Evolutionary conservation across 2,888 invertebrate species (phyloP).

Genomic region (Thysanoteuthis rhombus): DNA sequence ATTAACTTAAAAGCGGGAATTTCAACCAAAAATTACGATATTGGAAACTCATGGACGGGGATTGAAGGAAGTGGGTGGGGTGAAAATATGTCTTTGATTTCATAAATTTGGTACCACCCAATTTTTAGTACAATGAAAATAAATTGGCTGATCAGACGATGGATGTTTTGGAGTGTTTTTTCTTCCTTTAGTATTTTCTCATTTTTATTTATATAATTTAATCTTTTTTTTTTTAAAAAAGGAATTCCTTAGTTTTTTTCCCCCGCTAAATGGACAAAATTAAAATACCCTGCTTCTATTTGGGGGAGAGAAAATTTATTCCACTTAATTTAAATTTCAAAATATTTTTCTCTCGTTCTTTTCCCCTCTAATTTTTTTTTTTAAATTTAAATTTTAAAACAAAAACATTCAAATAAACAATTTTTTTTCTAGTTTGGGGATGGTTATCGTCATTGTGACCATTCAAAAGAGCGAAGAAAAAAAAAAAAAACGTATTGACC

Average conservation of each 20-base stretch:
- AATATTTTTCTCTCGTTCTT: background rate
- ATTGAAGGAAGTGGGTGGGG: background rate
- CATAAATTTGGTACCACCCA: background rate
- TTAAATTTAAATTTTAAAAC: background rate
- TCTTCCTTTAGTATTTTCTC: background rate
- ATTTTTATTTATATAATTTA: background rate
- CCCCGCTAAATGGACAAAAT: background rate
- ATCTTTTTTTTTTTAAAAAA: background rate
- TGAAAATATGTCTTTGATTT: background rate
- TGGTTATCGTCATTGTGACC: background rate
- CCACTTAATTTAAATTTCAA: background rate
- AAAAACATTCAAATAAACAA: too few species aligned
- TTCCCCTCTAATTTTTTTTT: background rate
- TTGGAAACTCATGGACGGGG: background rate
- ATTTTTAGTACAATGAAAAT: constrained; percentile 12
- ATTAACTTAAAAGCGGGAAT: background rate
- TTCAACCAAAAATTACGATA: background rate
- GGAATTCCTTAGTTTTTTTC: background rate
- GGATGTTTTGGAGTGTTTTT: background rate
- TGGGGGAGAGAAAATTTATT: background rate
- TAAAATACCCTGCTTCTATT: background rate
- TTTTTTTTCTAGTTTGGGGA: background rate
- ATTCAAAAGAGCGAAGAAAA: too few species aligned
- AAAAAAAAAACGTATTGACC: too few species aligned
- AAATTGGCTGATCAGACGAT: background rate